These are phyloP conservation scores for Liodrosophila aerea DNA, from an alignment of 2,888 invertebrate species.

Conservation along the genomic window DNA sequence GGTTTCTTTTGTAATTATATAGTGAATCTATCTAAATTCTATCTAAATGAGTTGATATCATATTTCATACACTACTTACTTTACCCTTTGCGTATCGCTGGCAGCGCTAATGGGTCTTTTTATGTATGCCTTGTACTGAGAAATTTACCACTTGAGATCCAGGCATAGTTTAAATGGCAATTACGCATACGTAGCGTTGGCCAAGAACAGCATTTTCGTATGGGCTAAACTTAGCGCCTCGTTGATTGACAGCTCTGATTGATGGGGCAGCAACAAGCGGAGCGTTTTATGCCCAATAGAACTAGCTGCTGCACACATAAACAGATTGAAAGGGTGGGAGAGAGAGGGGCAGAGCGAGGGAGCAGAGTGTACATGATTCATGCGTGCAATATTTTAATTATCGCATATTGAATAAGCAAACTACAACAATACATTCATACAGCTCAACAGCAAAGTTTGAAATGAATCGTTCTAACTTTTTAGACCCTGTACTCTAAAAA, in stretches of 20 bases:
- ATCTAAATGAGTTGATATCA: too few species aligned
- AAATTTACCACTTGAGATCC: neutral
- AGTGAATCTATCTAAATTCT: too few species aligned
- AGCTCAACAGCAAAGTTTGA: slow-evolving; percentile 18
- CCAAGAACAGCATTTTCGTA: slow-evolving; percentile 33
- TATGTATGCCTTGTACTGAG: neutral
- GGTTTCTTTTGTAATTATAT: neutral
- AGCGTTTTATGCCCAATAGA: slow-evolving; percentile 2
- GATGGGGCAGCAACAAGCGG: slow-evolving; percentile 43
- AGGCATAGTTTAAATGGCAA: slow-evolving; percentile 30
- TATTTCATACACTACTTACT: too few species aligned
- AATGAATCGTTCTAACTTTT: slow-evolving; percentile 55
- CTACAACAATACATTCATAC: slow-evolving; percentile 22
- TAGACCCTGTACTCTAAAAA: too few species aligned
- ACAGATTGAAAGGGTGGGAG: neutral
- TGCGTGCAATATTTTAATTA: slow-evolving; percentile 66
- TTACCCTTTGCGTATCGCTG: too few species aligned
- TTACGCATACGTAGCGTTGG: slow-evolving; percentile 59
- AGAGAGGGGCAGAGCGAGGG: neutral
- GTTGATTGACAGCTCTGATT: slow-evolving; percentile 69
- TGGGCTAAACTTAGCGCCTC: slow-evolving; percentile 47
- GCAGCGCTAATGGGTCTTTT: too few species aligned
- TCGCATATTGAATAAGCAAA: slow-evolving; percentile 52
- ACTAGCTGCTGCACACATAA: neutral
- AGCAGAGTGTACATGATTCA: slow-evolving; percentile 46